Evolutionary conservation across 1,140 invertebrate genomes (phyloP), one percentile per base, ranked within the genome.

Genomic region (Steinernema feltiae): DNA sequence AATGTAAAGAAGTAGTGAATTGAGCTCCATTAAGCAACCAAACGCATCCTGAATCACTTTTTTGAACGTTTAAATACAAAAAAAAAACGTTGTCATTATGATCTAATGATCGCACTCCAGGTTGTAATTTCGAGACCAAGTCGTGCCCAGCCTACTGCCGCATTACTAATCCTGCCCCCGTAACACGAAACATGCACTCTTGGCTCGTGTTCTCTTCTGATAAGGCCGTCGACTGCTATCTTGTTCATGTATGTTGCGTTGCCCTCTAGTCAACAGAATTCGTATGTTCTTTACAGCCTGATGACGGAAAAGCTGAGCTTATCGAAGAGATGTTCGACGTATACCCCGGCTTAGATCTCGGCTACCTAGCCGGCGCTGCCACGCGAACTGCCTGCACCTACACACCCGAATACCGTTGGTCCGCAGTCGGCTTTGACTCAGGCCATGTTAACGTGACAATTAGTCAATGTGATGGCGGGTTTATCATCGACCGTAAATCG

Each of bases 351-450:
- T 69, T 81, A 15, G 73, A 80, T n/a, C 69, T 81, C 31, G 72
- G 71, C n/a, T 32, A 80, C 12, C 30, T 84, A 29, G 48, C 81
- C 1, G 80, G 79, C 18, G 69, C 80, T 18, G 79, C 53, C 24
- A 69, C 81, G n/a, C 77, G 74, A 17, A 81, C 72, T 18, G 30
- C 82, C 70, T 79, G 76, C 73, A 71, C 70, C 35, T 63, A 79
- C 30, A 69, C 53, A 1, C 32, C 72, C 17, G 63, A 69, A 2
- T 79, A 73, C 63, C 53, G 81, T 1, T 79, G 82, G 21, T 76
- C 79, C 35, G 81, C 81, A 12, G 73, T 84, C 31, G 80, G 82
- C 1, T 79, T 81, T 35, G 80, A 83, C 46, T 82, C 77, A 27
- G 80, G 80, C 1, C 80, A 79, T 73, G 79, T 81, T 18, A 70